Base-by-base conservation (phyloP, 2,113 vertebrate species). In the Mus spicilegus region DNA sequence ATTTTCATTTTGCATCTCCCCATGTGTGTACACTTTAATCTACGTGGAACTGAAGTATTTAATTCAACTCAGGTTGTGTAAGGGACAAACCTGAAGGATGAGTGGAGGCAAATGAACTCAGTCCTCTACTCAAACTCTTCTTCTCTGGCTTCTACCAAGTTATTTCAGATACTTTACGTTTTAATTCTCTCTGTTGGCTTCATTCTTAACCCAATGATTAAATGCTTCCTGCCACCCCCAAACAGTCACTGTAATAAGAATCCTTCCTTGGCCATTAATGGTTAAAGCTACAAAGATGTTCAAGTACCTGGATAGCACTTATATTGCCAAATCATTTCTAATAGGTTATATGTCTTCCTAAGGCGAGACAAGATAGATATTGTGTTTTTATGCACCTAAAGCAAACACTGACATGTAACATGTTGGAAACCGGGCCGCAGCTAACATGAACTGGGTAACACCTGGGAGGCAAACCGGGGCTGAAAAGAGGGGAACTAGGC, bases 1-100 rank as follows among this genome's bases (percentile, higher is more conserved):
- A 58, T 93, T 94, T 87, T 95, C 49, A 75, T 49, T 85, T 95
- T 63, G 67, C 17, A 24, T 96, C 76, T 96, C 73, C 89, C 93
- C 58, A 46, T 46, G 81, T 39, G 24, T 1, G 14, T 46, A 20
- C 26, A 87, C 69, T 96, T 96, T 85, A 69, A 91, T 97, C 67
- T 90, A 76, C 8, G 65, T 89, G 14, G 51, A 65, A 72, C 54
- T 94, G 14, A 5, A 33, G 14, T 69, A 14, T 89, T 90, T 90
- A 73, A 96, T 90, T 92, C 76, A 69, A 51, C 36, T 93, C 86
- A 82, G 7, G 58, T 88, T 56, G 16, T 77, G 58, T 63, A 76
- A 84, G 24, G 42, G n/a, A 24, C 30, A 46, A 17, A 87, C 28
- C 26, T 17, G 12, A 82, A 46, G 56, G 20, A 28, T 80, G 58